Evolutionary conservation across 2,888 invertebrate species (phyloP), one percentile per base, ranked within the genome.

Genomic region (Bembecia ichneumoniformis): DNA sequence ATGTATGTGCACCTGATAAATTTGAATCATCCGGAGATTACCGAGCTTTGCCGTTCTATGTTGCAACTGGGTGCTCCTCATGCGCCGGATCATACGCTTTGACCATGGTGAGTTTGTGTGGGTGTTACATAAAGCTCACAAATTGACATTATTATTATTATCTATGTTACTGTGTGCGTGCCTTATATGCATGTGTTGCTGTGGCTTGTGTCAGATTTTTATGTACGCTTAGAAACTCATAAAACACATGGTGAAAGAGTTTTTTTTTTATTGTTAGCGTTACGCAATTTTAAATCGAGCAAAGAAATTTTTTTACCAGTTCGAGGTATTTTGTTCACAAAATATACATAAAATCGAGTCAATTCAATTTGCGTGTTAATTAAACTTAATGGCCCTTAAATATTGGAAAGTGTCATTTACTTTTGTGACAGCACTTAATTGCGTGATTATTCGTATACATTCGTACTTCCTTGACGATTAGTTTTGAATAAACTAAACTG

Each of bases 1-100:
- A 90, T 91, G 83, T 91, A 91, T 62, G 90, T 91, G 76, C 91
- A 91, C 73, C 81, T 91, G 52, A 91, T 91, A 68, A 91, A 91
- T 70, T 76, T 91, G 72, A 90, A 90, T 63, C 90, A 90, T 66
- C 91, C 91, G 60, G 91, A 91, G 84, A 91, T 91, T 66, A 91
- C 90, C 70, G 90, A 91, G 72, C 84, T 90, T 65, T 91, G 91
- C 69, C 87, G 91, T 57, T 90, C 90, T 59, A 90, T 91, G 84
- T 82, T 91, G 71, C 88, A 88, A 61, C 80, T 88, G 15, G 88
- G 88, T 17, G 90, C 89, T 53, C 90, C 90, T 58, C 90, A 90
- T 62, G 88, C 80, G 62, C 87, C 74, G 60, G 91, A 91, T 62
- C 91, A 91, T 66, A 83, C 89, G 63, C 90, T 91, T 74, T 90